Evolutionary conservation across 2,888 invertebrate genomes (phyloP).

Genomic region (Cryptus viduatorius): DNA sequence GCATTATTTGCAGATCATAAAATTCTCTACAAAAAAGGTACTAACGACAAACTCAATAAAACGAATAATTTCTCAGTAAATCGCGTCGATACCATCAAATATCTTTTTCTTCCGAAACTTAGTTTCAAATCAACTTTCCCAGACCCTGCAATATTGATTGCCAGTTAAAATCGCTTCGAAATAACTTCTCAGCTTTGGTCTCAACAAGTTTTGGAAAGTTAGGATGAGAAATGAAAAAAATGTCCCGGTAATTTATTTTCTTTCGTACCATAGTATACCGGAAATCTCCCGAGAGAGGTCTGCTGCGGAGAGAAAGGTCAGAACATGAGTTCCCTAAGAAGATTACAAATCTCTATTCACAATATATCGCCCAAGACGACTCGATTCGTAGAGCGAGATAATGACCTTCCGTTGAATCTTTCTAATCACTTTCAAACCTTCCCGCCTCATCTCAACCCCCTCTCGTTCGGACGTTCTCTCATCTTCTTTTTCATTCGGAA

Average conservation of each 20-base stretch:
- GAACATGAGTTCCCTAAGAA: background rate
- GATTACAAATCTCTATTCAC: constrained; percentile 22
- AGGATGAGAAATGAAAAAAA: constrained; percentile 3
- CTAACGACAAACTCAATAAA: background rate
- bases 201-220: background rate
- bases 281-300: constrained; percentile 35
- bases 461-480: background rate
- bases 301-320: constrained; percentile 57
- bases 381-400: constrained; percentile 53
- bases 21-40: background rate
- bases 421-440: constrained; percentile 35
- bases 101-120: too few relatives aligned
- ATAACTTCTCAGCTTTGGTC: background rate
- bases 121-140: too few relatives aligned
- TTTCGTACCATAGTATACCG: background rate
- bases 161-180: background rate
- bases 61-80: too few relatives aligned
- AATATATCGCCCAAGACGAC: constrained; percentile 52
- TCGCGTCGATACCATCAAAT: too few relatives aligned
- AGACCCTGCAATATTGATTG: background rate
- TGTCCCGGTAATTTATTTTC: constrained; percentile 35
- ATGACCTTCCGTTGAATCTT: constrained; percentile 44
- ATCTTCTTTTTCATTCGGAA: constrained; percentile 17
- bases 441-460: background rate
- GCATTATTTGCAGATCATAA: background rate